Evolutionary conservation across 1,140 invertebrate species (phyloP).

Genomic region (Aphelinus atriplicis): DNA sequence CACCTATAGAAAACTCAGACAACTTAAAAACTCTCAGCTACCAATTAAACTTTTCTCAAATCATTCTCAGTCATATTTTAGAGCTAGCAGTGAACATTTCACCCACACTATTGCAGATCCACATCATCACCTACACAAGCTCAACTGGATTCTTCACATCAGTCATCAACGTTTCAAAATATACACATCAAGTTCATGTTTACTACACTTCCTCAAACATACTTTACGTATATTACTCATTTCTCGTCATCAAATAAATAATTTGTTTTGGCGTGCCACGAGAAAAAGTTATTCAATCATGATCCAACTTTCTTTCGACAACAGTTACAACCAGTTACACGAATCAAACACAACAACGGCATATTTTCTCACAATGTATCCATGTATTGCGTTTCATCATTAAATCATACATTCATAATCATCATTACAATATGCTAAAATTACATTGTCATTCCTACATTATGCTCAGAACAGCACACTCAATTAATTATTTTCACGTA

Average conservation of each 20-base stretch:
- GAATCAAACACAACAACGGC: constrained; percentile 17
- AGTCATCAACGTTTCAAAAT: too few relatives aligned
- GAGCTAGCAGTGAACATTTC: too few relatives aligned
- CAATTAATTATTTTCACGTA: neutral
- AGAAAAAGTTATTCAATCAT: too few relatives aligned
- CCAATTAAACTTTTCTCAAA: too few relatives aligned
- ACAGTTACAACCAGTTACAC: neutral
- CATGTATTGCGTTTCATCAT: constrained; percentile 22
- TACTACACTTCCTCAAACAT: constrained; percentile 1
- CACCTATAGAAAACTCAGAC: too few relatives aligned
- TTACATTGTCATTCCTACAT: constrained; percentile 37
- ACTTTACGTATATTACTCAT: neutral
- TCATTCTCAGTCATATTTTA: too few relatives aligned
- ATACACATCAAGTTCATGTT: neutral
- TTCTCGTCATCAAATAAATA: constrained; percentile 2
- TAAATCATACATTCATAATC: constrained; percentile 29
- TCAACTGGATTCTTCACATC: too few relatives aligned
- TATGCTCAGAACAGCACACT: constrained; percentile 32
- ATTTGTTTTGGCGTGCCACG: neutral
- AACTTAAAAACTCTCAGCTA: too few relatives aligned
- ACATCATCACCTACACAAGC: too few relatives aligned
- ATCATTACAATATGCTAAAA: constrained; percentile 49
- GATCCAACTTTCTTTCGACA: too few relatives aligned
- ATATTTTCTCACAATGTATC: constrained; percentile 11
- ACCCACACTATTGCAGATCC: too few relatives aligned